phyloP scores from a whole-genome alignment of 2,113 vertebrate genomes.

The Mastomys natalensis region DNA sequence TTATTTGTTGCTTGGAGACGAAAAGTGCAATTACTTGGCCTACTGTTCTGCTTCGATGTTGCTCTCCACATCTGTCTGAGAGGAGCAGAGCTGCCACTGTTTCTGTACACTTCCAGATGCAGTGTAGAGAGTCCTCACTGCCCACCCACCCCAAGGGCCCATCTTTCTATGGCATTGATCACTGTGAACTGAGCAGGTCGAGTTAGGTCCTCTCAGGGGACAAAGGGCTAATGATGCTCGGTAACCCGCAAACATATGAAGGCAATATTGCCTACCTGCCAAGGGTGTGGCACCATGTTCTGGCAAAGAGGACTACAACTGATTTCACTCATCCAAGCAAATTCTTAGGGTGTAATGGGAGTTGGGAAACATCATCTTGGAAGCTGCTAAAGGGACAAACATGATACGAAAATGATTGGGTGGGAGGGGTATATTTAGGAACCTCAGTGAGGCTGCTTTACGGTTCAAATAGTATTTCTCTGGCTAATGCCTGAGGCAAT shows the following conservation, averaged over 20 bases:
- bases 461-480: constrained; percentile 68
- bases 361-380: constrained; percentile 75
- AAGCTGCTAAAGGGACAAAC: constrained; percentile 73
- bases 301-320: constrained; percentile 69
- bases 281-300: constrained; percentile 70
- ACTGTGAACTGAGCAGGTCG: not conserved
- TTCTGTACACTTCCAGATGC: not conserved
- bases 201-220: constrained; percentile 43
- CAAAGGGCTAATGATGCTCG: constrained; percentile 56
- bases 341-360: constrained; percentile 72
- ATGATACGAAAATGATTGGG: constrained; percentile 73
- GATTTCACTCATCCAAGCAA: constrained; percentile 70
- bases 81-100: not conserved
- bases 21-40: not conserved
- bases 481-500: constrained; percentile 42
- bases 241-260: constrained; percentile 67
- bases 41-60: not conserved
- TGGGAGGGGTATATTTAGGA: constrained; percentile 70
- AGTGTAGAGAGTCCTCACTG: not conserved
- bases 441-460: constrained; percentile 67
- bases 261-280: constrained; percentile 72
- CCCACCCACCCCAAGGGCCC: not conserved
- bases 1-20: not conserved
- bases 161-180: not conserved
- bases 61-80: not conserved